phyloP scores from a whole-genome alignment of 2,797 vertebrate genomes.

The Eulemur rubriventer region DNA sequence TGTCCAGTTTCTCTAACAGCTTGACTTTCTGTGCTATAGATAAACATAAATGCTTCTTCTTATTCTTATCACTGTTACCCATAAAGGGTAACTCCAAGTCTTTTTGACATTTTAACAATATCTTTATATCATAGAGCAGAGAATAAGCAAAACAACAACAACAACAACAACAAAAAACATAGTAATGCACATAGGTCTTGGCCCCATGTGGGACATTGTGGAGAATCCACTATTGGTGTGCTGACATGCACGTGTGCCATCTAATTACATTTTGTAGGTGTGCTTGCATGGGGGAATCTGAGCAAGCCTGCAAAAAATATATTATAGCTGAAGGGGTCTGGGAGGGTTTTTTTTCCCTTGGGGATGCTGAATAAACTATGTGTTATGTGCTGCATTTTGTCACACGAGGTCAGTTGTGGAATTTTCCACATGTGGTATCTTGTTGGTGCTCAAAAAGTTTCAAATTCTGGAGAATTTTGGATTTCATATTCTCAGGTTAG shows the following conservation, averaged over 20 bases:
- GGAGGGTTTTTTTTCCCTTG: neutral
- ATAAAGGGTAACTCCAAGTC: neutral
- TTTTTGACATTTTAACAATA: neutral
- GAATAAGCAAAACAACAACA: neutral
- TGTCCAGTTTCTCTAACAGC: neutral
- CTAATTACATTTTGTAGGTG: neutral
- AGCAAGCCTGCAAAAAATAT: neutral
- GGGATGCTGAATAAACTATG: neutral
- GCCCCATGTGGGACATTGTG: neutral
- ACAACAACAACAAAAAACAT: neutral
- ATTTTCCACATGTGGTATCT: neutral
- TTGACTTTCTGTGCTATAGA: neutral
- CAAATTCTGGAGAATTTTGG: neutral
- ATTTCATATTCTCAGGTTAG: neutral
- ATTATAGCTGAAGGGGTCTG: neutral
- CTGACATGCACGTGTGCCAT: neutral
- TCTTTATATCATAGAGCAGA: neutral
- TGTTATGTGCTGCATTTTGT: neutral
- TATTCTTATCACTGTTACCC: neutral
- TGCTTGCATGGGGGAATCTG: neutral
- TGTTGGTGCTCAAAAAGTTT: neutral
- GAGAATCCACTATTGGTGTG: neutral
- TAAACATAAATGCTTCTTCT: neutral
- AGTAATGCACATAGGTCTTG: neutral
- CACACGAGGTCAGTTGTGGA: neutral